Evolutionary conservation across 1,140 invertebrate genomes (phyloP).

Genomic region (Neuroterus valhalla): DNA sequence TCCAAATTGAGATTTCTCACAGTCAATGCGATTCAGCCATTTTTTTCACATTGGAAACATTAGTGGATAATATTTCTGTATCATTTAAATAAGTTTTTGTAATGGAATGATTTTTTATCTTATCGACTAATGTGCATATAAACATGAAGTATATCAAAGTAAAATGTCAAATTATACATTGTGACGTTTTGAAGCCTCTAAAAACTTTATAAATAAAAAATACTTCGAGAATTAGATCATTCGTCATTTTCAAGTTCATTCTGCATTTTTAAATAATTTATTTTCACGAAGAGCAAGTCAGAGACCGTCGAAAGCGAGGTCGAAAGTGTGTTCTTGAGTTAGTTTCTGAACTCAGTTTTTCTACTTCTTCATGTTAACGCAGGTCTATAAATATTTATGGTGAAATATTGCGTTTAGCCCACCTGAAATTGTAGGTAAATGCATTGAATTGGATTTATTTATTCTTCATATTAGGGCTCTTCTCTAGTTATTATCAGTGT

Average conservation of each 20-base stretch:
- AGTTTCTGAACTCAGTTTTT: constrained; percentile 18
- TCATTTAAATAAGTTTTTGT: too few relatives aligned
- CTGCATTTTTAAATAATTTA: not conserved
- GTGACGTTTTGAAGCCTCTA: not conserved
- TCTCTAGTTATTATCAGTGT: not conserved
- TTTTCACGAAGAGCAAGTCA: not conserved
- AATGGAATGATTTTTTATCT: too few relatives aligned
- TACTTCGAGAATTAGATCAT: constrained; percentile 1
- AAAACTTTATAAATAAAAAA: not conserved
- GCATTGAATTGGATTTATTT: constrained; percentile 1
- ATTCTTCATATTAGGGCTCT: not conserved
- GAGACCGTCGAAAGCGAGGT: not conserved
- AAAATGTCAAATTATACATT: too few relatives aligned
- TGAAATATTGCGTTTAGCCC: not conserved
- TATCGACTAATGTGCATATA: too few relatives aligned
- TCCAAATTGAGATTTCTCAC: too few relatives aligned
- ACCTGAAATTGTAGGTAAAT: constrained; percentile 10
- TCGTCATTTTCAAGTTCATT: constrained; percentile 16
- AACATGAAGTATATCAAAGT: too few relatives aligned
- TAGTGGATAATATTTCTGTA: too few relatives aligned
- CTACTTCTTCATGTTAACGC: not conserved
- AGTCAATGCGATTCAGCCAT: too few relatives aligned
- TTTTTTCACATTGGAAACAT: too few relatives aligned
- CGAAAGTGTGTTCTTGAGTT: not conserved
- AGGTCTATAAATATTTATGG: constrained; percentile 1